A percentile compares a stretch with the other conserved stretches of the same genome.
phyloP scores from a whole-genome alignment of 2,797 vertebrate genomes.

The Alectoris magna region DNA sequence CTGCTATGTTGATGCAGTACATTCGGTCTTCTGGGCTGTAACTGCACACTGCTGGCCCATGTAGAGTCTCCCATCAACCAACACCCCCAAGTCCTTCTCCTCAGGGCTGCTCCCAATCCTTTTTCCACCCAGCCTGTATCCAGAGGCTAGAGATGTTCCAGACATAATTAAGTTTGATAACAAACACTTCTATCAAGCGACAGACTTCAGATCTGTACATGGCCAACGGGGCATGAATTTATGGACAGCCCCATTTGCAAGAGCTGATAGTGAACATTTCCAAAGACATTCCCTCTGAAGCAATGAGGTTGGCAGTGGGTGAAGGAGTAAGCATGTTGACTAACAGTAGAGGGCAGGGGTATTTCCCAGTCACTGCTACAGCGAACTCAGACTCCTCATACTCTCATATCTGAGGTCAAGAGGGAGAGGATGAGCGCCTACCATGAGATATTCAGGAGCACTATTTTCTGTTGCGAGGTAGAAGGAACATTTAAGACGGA shows the following conservation, averaged over 20 bases:
- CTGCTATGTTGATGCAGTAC: too few species aligned
- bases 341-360: neutral
- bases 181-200: neutral
- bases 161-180: neutral
- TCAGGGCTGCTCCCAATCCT: too few species aligned
- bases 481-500: neutral
- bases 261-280: neutral
- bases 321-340: neutral
- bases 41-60: too few species aligned
- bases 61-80: too few species aligned
- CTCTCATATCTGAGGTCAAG: neutral
- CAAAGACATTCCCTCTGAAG: neutral
- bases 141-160: neutral
- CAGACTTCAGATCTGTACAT: neutral
- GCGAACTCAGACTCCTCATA: accelerated
- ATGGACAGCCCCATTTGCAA: neutral
- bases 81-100: too few species aligned
- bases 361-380: neutral
- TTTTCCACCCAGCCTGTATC: neutral
- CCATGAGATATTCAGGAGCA: neutral
- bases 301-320: neutral
- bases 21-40: too few species aligned
- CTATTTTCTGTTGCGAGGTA: neutral
- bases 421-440: neutral
- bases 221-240: neutral